Base-by-base conservation (phyloP, 1,140 invertebrate genomes). In the Matsumurasca onukii region DNA sequence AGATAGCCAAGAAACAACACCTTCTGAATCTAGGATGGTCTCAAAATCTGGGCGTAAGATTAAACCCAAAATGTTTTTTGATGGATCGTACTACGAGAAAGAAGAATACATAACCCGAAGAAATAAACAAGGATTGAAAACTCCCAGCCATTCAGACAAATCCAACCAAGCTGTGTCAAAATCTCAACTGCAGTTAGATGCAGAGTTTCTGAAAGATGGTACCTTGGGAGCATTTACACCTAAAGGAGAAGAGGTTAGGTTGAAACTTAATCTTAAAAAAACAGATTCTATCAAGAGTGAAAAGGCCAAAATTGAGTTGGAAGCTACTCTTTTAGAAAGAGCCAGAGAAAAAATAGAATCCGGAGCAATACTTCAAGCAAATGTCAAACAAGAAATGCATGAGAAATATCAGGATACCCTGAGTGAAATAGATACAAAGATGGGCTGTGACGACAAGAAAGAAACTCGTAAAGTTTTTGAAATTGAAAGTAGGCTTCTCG, bases 21-120 rank as follows among this genome's bases (percentile, higher is more conserved):
- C 31, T 27, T 57, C 61, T 39, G 68, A 68, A 25, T 24, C 68
- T 3, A 87, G 90, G 76, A 78, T 87, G 17, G 83, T 88, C 2
- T 90, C 88, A 76, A 84, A 89, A 27, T 91, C 89, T 76, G 89
- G 89, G 0, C 82, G 91, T 30, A 91, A 90, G 80, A 88, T 91
- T 68, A 89, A 89, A 75, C 87, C 86, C 0, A 91, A 91, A 76
- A 82, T 74, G 67, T 73, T 72, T 69, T 61, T 70, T 29, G 73
- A 72, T 51, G 70, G 69, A 34, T 31, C 20, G 45, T 59, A 66
- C 66, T 63, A 66, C n/a, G 34, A 69, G 31, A 15, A 71, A 59
- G 49, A 64, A 65, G 66, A 70, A 27, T 61, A 55, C 12, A 48
- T 45, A 61, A 70, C 66, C 31, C 57, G 34, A 3, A 59, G 29